phyloP scores from a whole-genome alignment of 35 echinoderm and acorn worm species.

The Strongylocentrotus purpuratus region DNA sequence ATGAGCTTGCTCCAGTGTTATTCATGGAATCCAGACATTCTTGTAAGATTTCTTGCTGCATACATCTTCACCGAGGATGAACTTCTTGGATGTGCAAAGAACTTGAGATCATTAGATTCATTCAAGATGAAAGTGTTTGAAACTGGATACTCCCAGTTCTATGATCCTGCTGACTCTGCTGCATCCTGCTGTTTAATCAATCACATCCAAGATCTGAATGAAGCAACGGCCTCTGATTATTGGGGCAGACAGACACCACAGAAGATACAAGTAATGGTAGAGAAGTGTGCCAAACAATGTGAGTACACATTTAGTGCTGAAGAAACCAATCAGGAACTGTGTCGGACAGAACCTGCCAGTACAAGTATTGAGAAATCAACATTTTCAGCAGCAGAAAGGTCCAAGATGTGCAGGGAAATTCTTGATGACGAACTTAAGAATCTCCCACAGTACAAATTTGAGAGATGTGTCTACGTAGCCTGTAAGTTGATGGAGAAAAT shows the following conservation, averaged over 20 bases:
- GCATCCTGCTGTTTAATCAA: not conserved
- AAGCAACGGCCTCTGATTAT: not conserved
- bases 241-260: not conserved
- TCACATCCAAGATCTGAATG: not conserved
- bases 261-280: not conserved
- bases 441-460: not conserved
- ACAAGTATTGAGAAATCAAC: not conserved
- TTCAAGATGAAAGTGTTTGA: not conserved
- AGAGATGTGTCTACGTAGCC: not conserved
- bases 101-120: not conserved
- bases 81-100: not conserved
- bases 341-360: not conserved
- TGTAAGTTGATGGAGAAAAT: not conserved
- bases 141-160: not conserved
- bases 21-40: not conserved
- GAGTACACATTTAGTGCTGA: not conserved
- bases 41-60: not conserved
- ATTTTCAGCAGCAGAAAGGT: not conserved
- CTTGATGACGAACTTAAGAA: not conserved
- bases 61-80: not conserved
- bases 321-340: not conserved
- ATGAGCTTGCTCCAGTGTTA: conserved; percentile 8
- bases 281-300: not conserved
- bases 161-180: not conserved
- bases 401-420: not conserved